Conservation (phyloP, 2,113 vertebrate genomes). For the Marmota flaviventris region DNA sequence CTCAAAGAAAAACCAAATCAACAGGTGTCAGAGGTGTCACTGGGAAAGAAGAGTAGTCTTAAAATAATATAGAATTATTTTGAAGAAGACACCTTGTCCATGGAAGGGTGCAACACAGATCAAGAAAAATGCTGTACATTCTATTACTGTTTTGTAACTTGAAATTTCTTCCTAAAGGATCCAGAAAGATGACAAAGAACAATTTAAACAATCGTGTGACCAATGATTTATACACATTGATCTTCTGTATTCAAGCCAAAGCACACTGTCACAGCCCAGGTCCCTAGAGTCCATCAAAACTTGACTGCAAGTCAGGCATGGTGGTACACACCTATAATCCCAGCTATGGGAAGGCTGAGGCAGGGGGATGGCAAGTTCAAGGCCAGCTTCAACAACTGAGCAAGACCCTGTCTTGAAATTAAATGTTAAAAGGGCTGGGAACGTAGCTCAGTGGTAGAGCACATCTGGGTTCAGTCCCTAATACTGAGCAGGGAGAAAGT, state of each 20-base stretch:
- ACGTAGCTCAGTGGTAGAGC: neutral
- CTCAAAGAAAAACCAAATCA: neutral
- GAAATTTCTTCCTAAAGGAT: conserved; percentile 21
- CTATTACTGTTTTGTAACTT: neutral
- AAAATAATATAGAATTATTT: conserved; percentile 23
- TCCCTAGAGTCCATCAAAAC: neutral
- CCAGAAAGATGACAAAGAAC: conserved; percentile 8
- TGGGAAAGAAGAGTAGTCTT: neutral
- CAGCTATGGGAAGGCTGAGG: neutral
- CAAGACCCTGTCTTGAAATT: neutral
- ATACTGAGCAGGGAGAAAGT: neutral
- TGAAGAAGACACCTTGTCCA: neutral
- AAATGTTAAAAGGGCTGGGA: neutral
- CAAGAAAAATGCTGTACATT: conserved; percentile 4
- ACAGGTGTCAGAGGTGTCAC: neutral
- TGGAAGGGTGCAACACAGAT: neutral
- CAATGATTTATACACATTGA: neutral
- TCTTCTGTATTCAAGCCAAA: neutral
- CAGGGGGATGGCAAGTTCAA: neutral
- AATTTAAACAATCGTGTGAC: conserved; percentile 14
- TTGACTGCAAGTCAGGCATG: neutral
- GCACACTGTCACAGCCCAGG: neutral
- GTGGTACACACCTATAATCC: neutral
- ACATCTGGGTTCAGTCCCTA: neutral
- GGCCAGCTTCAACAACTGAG: neutral